phyloP scores from a whole-genome alignment of 2,113 vertebrate species.

The Centropus bengalensis region DNA sequence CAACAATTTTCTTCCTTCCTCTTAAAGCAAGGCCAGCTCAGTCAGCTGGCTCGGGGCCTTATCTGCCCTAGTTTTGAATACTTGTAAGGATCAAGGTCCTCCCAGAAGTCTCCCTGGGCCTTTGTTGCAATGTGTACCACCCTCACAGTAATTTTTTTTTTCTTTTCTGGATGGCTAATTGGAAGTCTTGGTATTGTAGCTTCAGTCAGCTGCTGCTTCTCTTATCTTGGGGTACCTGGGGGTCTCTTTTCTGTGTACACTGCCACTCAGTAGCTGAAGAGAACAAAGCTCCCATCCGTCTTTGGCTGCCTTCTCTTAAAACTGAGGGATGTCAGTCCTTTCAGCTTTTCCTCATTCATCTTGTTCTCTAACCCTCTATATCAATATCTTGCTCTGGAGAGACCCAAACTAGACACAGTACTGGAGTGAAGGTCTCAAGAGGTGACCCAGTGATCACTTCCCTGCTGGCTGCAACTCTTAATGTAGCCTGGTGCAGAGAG shows the following conservation, averaged over 20 bases:
- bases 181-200: not conserved
- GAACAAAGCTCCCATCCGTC: not conserved
- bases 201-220: not conserved
- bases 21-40: not conserved
- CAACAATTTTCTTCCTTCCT: rapidly evolving
- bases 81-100: not conserved
- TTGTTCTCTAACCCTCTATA: rapidly evolving
- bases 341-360: not conserved
- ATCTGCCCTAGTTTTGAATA: not conserved
- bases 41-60: not conserved
- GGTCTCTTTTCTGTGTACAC: not conserved
- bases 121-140: not conserved
- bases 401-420: not conserved
- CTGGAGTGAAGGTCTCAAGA: not conserved
- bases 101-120: no score
- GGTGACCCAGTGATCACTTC: not conserved
- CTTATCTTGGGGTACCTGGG: not conserved
- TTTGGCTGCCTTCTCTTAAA: not conserved
- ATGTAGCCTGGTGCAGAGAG: not conserved
- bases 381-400: not conserved
- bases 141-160: not conserved
- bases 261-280: not conserved
- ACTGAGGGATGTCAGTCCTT: not conserved
- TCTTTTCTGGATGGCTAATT: not conserved
- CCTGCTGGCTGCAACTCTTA: not conserved